Base-by-base conservation (phyloP, 2,888 invertebrate species). In the Villa cingulata region DNA sequence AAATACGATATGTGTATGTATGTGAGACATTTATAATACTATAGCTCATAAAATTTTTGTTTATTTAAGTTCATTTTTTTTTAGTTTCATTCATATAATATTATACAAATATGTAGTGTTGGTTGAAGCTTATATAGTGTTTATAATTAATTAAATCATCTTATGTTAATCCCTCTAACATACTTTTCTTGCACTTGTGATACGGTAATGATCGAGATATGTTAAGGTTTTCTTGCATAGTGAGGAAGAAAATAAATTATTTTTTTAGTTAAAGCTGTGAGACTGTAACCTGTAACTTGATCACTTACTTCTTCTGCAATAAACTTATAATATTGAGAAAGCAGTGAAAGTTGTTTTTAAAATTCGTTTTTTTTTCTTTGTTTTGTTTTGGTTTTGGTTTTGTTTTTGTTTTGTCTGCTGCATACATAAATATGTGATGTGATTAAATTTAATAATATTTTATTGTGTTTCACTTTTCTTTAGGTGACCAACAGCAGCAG, bases 301-400 rank as follows among this genome's bases (percentile, higher is more conserved):
- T 18, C 45, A 39, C 29, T 38, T 27, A 37, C 38, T 27, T 38
- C 18, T 29, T 20, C 23, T 27, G 4, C 18, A 23, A 37, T 23
- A 23, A 18, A 32, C 14, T 29, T 34, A 37, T 18, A 19, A 18
- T 17, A 14, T 17, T 12, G 12, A 47, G 47, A 43, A 47, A 47
- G 43, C 32, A 47, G 47, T 47, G 47, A 47, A 47, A 47, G 47
- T 47, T 46, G 20, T 46, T 44, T 46, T 41, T 38, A n/a, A 20
- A 37, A 36, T 42, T 46, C 36, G 34, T 27, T 23, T 45, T 32
- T 36, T 23, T 37, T 43, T 36, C 14, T 18, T 9, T 19, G 9
- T 39, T 16, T 32, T 18, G 9, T 40, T 19, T 16, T 17, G 10
- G 17, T 46, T 34, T 42, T 41, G 23, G 41, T 38, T 47, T n/a